These are phyloP conservation scores for Platyscapa corneri DNA, from an alignment of 1,140 invertebrate species.

Conservation along the genomic window DNA sequence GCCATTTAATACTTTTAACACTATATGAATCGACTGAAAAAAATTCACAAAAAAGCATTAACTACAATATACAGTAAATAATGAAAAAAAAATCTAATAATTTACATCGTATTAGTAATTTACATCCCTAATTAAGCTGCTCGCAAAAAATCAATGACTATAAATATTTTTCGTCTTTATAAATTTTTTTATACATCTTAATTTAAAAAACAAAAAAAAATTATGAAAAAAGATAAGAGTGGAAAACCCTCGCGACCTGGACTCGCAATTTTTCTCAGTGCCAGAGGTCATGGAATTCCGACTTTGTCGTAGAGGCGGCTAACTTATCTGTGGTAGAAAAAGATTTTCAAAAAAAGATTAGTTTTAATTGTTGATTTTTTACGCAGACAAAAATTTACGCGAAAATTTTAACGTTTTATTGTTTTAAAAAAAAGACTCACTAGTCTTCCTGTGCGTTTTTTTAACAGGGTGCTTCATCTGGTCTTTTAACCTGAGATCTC, in stretches of 20 bases:
- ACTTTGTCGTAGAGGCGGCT: constrained; percentile 46
- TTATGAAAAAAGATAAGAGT: constrained; percentile 14
- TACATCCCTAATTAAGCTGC: not conserved
- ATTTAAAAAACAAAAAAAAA: constrained; percentile 40
- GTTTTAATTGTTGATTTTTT: constrained; percentile 17
- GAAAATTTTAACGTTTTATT: constrained; percentile 21
- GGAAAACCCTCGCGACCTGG: constrained; percentile 24
- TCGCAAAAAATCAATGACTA: constrained; percentile 5
- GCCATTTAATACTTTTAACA: constrained; percentile 14
- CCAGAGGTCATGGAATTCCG: constrained; percentile 46
- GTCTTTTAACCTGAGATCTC: constrained; percentile 50
- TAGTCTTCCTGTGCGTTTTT: constrained; percentile 47
- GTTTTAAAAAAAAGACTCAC: constrained; percentile 46
- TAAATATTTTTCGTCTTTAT: constrained; percentile 12
- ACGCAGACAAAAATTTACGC: not conserved
- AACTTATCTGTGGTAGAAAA: constrained; percentile 46
- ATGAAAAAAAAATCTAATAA: constrained; percentile 41
- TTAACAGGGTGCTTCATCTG: constrained; percentile 35
- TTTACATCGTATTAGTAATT: not conserved
- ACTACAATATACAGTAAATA: constrained; percentile 12
- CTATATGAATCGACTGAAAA: constrained; percentile 27
- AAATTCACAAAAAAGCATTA: constrained; percentile 29
- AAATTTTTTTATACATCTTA: constrained; percentile 35
- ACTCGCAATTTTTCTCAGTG: constrained; percentile 41
- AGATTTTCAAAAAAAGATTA: constrained; percentile 42